Base-by-base conservation (phyloP, 2,888 invertebrate species). In the Cantharis flavilabris region DNA sequence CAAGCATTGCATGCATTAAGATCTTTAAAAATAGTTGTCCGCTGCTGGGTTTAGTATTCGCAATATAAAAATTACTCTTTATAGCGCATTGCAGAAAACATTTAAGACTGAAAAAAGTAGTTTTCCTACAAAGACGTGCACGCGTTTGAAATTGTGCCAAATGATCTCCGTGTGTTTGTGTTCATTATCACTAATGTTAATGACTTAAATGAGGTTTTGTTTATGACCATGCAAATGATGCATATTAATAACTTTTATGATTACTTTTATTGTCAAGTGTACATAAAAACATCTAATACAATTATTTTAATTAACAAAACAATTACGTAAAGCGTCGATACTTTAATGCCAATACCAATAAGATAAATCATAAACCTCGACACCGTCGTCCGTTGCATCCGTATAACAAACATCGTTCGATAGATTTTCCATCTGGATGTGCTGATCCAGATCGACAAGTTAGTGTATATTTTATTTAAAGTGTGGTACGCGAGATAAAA, bases 21-120 rank as follows among this genome's bases (percentile, higher is more conserved):
- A 67, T 84, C 87, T 87, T 88, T 88, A 88, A 87, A 89, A 89
- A 88, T 88, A 88, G 88, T 88, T 87, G 86, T 87, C 23, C 65
- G 18, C 23, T 67, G 18, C 23, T 67, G n/a, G 87, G 87, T 84
- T 86, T 86, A 86, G 71, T 62, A 62, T 62, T 71, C 23, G 62
- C 14, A n/a, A 62, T 62, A 26, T 49, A 26, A 26, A 62, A 26
- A 62, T 49, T 71, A 20, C 49, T 49, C n/a, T 49, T 49, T 49
- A 49, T 71, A 26, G 71, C 71, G 49, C 30, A 26, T 62, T 62
- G 62, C 49, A 14, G 26, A 62, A n/a, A n/a, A 69, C 69, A 33
- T 30, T 69, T 28, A 26, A 30, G 69, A 69, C 49, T 49, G n/a
- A 67, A 67, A 67, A 23, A 26, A 67, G 65, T 67, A 67, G 26